phyloP scores from a whole-genome alignment of 2,113 vertebrate genomes.

The Copsychus sechellarum region DNA sequence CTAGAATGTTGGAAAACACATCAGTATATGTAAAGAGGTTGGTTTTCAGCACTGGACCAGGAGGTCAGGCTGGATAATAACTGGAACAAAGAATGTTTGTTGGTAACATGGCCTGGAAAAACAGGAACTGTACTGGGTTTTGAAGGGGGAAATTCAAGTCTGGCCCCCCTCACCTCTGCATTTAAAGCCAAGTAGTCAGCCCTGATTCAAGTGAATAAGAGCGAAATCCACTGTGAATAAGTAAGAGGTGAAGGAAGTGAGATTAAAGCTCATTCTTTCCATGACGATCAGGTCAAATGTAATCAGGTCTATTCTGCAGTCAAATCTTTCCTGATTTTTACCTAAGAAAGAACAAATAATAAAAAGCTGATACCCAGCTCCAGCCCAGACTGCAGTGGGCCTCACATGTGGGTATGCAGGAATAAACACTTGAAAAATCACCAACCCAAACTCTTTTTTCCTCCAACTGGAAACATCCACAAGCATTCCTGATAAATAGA shows the following conservation, averaged over 20 bases:
- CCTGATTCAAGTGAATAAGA: not conserved
- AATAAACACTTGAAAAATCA: not conserved
- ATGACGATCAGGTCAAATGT: not conserved
- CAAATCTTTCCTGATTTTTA: not conserved
- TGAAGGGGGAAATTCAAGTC: not conserved
- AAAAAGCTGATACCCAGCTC: not conserved
- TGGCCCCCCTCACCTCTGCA: not conserved
- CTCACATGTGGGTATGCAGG: rapidly evolving
- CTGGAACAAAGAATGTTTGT: not conserved
- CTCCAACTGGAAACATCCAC: not conserved
- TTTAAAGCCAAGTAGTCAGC: not conserved
- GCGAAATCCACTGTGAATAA: slow-evolving; percentile 9
- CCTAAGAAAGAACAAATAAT: not conserved
- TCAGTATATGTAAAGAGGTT: not conserved
- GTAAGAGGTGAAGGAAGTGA: slow-evolving; percentile 36
- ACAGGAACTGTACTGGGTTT: not conserved
- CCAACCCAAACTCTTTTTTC: rapidly evolving
- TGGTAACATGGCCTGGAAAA: not conserved
- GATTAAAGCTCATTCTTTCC: slow-evolving; percentile 57
- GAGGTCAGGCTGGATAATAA: not conserved
- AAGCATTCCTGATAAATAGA: not conserved
- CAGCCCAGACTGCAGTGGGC: not conserved
- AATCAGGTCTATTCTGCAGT: not conserved
- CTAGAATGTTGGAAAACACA: not conserved
- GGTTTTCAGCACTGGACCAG: not conserved